phyloP scores from a whole-genome alignment of 2,113 vertebrate species.

The Condylura cristata region DNA sequence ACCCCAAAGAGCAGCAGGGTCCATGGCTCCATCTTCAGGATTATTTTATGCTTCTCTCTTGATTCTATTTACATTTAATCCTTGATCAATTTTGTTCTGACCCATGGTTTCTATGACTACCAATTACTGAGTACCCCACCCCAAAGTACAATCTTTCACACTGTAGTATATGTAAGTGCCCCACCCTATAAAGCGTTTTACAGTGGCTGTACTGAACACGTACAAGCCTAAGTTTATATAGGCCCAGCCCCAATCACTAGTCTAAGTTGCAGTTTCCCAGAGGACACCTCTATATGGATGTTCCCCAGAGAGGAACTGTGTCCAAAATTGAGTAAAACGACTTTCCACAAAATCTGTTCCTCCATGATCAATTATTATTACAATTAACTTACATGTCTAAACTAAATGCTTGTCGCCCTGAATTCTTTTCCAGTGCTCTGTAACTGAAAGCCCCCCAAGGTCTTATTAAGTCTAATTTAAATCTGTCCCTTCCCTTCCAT shows the following conservation, averaged over 20 bases:
- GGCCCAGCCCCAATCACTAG: not conserved
- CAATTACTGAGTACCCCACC: not conserved
- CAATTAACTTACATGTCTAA: not conserved
- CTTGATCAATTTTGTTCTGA: not conserved
- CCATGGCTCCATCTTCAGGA: not conserved
- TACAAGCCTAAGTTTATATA: not conserved
- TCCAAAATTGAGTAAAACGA: not conserved
- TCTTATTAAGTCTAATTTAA: not conserved
- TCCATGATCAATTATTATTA: constrained; percentile 5
- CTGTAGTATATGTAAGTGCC: not conserved
- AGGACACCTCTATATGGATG: not conserved
- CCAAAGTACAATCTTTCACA: not conserved
- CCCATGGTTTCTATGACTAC: not conserved
- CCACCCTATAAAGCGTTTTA: not conserved
- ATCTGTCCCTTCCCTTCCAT: constrained; percentile 22
- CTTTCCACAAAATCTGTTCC: constrained; percentile 25
- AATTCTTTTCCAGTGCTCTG: constrained; percentile 1
- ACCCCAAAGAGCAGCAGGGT: not conserved
- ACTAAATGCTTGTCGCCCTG: not conserved
- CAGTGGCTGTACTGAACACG: not conserved
- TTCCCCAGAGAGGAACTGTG: not conserved
- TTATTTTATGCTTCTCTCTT: not conserved
- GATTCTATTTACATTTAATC: not conserved
- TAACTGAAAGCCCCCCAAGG: constrained; percentile 30
- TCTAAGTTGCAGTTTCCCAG: constrained; percentile 8